These are phyloP conservation scores for Brenthis hecate DNA, from an alignment of 2,888 invertebrate species.

Conservation along the genomic window DNA sequence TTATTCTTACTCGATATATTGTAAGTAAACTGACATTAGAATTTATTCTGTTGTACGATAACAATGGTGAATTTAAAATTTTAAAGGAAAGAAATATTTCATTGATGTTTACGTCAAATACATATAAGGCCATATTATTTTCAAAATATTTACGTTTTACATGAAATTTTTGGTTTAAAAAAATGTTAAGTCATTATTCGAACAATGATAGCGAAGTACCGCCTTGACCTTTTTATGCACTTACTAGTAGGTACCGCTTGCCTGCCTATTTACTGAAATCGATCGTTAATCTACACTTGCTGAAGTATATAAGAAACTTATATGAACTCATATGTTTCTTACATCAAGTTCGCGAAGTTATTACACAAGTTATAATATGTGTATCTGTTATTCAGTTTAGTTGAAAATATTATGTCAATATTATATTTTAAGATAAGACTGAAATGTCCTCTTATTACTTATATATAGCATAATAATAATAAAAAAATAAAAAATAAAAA, in stretches of 20 bases:
- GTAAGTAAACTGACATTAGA: too few species aligned
- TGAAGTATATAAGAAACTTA: slow-evolving; percentile 17
- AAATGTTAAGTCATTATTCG: slow-evolving; percentile 37
- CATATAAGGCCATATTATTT: too few species aligned
- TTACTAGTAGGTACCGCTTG: slow-evolving; percentile 41
- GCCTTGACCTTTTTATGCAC: slow-evolving; percentile 53
- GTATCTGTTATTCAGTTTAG: neutral
- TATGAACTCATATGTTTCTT: slow-evolving; percentile 9
- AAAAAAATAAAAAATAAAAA: neutral
- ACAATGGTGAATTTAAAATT: too few species aligned
- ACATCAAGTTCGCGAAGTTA: slow-evolving; percentile 8
- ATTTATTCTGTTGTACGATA: too few species aligned
- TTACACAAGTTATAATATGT: neutral
- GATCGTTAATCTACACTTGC: slow-evolving; percentile 37
- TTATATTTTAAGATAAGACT: neutral
- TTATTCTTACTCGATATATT: too few species aligned
- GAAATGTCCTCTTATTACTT: neutral
- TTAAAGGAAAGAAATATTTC: too few species aligned
- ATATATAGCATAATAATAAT: neutral
- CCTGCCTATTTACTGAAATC: slow-evolving; percentile 44
- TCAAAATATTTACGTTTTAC: too few species aligned
- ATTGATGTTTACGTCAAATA: too few species aligned
- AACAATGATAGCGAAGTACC: slow-evolving; percentile 42
- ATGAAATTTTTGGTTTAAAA: neutral
- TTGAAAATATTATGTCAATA: neutral